A percentile compares a stretch with the other conserved stretches of the same genome.
Evolutionary conservation across 1,140 invertebrate genomes (phyloP).

Genomic region (Drosophila mojavensis): DNA sequence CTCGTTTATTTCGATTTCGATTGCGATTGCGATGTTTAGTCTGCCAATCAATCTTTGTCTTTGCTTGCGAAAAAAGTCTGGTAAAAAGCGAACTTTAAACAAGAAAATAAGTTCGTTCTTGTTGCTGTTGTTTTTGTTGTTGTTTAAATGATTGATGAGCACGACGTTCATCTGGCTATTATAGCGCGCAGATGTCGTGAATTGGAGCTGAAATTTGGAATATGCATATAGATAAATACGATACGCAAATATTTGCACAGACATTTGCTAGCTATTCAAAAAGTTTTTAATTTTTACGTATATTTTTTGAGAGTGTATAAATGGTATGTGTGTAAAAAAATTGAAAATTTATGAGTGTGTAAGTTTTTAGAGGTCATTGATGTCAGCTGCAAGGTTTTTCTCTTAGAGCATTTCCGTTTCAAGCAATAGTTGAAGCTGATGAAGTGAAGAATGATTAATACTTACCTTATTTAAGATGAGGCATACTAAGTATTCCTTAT

Average conservation of each 20-base stretch:
- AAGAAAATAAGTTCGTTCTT: constrained; percentile 61
- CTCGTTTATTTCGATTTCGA: constrained; percentile 28
- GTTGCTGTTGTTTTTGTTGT: not conserved
- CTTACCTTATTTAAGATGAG: too few relatives aligned
- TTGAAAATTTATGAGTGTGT: not conserved
- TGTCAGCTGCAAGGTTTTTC: too few relatives aligned
- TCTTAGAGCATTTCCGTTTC: constrained; percentile 11
- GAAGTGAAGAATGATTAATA: too few relatives aligned
- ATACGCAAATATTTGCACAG: constrained; percentile 33
- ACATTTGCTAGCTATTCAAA: constrained; percentile 11
- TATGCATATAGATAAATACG: constrained; percentile 53
- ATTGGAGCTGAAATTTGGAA: constrained; percentile 59
- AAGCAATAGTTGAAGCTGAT: not conserved
- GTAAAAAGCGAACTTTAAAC: constrained; percentile 59
- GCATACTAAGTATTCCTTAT: too few relatives aligned
- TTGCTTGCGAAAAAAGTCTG: constrained; percentile 20
- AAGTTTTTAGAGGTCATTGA: constrained; percentile 3
- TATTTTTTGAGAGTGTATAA: not conserved
- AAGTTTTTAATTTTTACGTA: not conserved
- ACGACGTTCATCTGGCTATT: constrained; percentile 33
- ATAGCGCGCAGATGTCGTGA: constrained; percentile 47
- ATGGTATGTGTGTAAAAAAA: too few relatives aligned
- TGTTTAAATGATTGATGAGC: constrained; percentile 73
- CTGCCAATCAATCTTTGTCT: constrained; percentile 77
- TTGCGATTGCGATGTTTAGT: constrained; percentile 21